Conservation (phyloP, 92 coral and sea anemone species). For the Virgularia gustaviana region DNA sequence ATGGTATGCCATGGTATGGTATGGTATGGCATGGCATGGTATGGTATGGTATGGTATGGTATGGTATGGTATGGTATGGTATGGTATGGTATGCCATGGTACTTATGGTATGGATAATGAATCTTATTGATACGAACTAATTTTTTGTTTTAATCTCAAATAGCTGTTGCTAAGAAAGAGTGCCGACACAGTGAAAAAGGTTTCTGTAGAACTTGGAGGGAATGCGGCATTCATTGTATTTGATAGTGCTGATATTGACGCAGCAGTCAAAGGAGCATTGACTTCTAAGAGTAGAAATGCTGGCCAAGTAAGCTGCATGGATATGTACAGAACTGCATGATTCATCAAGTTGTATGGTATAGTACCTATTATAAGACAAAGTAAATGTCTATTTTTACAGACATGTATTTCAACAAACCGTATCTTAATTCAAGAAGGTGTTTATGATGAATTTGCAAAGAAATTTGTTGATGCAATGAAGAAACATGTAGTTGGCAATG, state of each 20-base stretch:
- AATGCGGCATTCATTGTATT: constrained; percentile 95
- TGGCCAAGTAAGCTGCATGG: constrained; percentile 64
- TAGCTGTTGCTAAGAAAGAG: constrained; percentile 84
- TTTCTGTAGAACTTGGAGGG: constrained; percentile 94
- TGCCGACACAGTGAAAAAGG: constrained; percentile 87
- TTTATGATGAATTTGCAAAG: constrained; percentile 86
- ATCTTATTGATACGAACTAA: not conserved
- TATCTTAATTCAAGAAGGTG: constrained; percentile 82
- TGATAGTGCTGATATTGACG: constrained; percentile 74
- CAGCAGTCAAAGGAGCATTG: constrained; percentile 75
- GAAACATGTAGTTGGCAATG: constrained; percentile 74
- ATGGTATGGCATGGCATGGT: no score
- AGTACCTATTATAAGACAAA: not conserved
- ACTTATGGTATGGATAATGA: not conserved
- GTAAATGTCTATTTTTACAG: constrained; percentile 32
- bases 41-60: no score
- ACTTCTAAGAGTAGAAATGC: constrained; percentile 86
- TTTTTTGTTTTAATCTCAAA: not conserved
- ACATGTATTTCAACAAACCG: constrained; percentile 94
- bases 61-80: no score
- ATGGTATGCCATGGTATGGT: no score
- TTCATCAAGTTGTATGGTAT: not conserved
- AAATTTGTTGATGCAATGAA: constrained; percentile 63
- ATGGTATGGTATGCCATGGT: no score
- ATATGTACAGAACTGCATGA: not conserved